Evolutionary conservation across 2,797 vertebrate genomes (phyloP).

Genomic region (Crenuchus spilurus): DNA sequence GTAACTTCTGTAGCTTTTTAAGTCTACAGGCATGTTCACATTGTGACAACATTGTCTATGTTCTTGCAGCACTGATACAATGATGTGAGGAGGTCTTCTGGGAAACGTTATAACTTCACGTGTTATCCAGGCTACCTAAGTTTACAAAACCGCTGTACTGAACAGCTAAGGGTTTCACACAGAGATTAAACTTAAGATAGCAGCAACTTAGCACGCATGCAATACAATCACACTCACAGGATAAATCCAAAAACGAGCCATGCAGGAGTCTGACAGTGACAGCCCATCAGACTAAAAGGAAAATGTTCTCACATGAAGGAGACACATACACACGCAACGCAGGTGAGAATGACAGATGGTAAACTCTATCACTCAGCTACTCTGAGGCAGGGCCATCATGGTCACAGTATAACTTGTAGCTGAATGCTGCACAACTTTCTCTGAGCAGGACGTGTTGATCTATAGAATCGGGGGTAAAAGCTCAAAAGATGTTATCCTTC

Average conservation of each 20-base stretch:
- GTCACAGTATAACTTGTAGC: too few species aligned
- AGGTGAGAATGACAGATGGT: conserved; percentile 47
- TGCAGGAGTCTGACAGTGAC: conserved; percentile 43
- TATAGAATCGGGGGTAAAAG: too few species aligned
- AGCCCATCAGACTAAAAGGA: conserved; percentile 19
- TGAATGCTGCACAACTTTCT: too few species aligned
- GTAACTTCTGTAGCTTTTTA: too few species aligned
- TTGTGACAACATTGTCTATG: conserved; percentile 5
- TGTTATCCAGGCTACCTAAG: conserved; percentile 8
- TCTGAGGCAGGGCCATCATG: conserved; percentile 46
- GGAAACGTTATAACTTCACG: neutral
- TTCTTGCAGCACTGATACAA: too few species aligned
- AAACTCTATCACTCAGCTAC: conserved; percentile 49
- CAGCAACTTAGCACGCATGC: neutral
- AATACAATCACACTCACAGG: neutral
- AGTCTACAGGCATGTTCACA: too few species aligned
- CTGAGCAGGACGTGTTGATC: too few species aligned
- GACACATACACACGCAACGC: conserved; percentile 39
- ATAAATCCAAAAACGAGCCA: conserved; percentile 56
- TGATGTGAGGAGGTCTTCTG: neutral
- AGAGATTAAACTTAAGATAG: conserved; percentile 22
- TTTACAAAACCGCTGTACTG: conserved; percentile 13
- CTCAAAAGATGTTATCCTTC: too few species aligned
- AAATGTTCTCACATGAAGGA: conserved; percentile 39
- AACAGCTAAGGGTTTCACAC: conserved; percentile 20